Percentiles rank a stretch among this genome's conserved stretches.
Evolutionary conservation across 2,888 invertebrate genomes (phyloP).

Genomic region (Xylocampa areola): DNA sequence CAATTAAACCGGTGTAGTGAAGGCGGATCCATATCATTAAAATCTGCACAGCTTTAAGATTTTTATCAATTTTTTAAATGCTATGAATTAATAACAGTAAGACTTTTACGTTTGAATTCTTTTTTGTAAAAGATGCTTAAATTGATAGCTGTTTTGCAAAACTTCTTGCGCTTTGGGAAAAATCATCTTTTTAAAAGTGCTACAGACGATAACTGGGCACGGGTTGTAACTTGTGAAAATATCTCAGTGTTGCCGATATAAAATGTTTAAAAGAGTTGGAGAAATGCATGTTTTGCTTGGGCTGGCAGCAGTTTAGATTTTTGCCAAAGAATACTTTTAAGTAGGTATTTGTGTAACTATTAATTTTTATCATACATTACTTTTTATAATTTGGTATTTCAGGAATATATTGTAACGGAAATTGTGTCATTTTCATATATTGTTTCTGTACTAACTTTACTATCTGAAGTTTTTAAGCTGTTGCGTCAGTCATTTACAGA

Average conservation of each 20-base stretch:
- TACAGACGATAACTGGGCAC: slow-evolving; percentile 29
- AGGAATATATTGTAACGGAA: not conserved
- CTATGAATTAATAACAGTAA: no score
- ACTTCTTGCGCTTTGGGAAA: slow-evolving; percentile 45
- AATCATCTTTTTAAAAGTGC: slow-evolving; percentile 41
- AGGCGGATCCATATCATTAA: no score
- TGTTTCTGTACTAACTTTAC: not conserved
- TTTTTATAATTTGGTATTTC: not conserved
- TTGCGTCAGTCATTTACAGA: no score
- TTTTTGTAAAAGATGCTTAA: slow-evolving; percentile 37
- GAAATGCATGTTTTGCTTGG: slow-evolving; percentile 7
- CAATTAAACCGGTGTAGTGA: no score
- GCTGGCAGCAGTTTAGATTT: slow-evolving; percentile 13
- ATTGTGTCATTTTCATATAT: not conserved
- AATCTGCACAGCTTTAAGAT: no score
- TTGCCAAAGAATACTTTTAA: not conserved
- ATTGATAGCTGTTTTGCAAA: slow-evolving; percentile 27
- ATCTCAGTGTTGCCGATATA: slow-evolving; percentile 24
- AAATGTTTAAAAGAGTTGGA: slow-evolving; percentile 10
- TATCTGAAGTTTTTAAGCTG: no score
- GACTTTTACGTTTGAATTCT: slow-evolving; percentile 5
- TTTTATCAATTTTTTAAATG: no score
- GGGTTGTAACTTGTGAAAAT: slow-evolving; percentile 31
- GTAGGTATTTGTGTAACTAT: no score
- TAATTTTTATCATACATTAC: no score